A percentile compares a stretch with the other conserved stretches of the same genome.
phyloP scores from a whole-genome alignment of 2,113 vertebrate genomes.

The Smithornis capensis region DNA sequence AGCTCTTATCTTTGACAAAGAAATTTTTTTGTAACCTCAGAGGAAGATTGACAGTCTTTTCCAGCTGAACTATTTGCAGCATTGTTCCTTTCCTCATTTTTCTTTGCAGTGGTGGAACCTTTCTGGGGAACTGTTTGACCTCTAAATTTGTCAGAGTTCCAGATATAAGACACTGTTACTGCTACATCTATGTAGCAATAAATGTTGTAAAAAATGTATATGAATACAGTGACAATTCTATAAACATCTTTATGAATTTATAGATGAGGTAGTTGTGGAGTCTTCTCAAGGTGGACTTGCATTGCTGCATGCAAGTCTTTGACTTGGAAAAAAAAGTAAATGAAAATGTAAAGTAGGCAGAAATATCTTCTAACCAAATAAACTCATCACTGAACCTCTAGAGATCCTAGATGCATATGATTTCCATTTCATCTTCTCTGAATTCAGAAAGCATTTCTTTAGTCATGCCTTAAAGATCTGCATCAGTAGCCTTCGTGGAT shows the following conservation, averaged over 20 bases:
- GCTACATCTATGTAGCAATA: background rate
- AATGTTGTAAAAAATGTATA: background rate
- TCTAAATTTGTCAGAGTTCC: background rate
- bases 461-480: background rate
- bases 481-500: background rate
- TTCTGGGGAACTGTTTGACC: background rate
- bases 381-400: background rate
- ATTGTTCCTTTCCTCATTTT: background rate
- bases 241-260: background rate
- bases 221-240: background rate
- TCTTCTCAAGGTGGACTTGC: background rate
- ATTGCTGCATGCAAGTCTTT: background rate
- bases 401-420: background rate
- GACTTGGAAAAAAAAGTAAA: background rate
- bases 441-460: background rate
- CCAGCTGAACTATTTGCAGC: background rate
- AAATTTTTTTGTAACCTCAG: background rate
- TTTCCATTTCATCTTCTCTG: background rate
- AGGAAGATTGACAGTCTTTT: background rate
- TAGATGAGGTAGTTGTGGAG: background rate
- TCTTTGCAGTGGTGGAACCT: background rate
- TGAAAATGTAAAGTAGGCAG: background rate
- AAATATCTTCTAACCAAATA: background rate
- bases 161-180: background rate
- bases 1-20: background rate